These are phyloP conservation scores for Onychomys leucogaster DNA, from an alignment of 2,797 vertebrate genomes.

Conservation along the genomic window DNA sequence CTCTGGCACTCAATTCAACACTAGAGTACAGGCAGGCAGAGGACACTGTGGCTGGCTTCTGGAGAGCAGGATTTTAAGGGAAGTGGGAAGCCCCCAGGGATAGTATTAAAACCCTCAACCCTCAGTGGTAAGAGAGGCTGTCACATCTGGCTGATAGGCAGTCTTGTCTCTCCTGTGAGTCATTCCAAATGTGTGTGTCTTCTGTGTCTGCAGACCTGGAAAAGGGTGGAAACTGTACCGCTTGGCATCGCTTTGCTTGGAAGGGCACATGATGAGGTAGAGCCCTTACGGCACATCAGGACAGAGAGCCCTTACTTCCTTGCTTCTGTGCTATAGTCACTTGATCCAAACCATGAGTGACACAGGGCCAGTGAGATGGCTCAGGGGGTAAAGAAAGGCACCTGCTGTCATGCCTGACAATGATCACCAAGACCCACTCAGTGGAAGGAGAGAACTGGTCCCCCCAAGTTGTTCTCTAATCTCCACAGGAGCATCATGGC, in stretches of 20 bases:
- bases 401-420: neutral
- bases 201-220: neutral
- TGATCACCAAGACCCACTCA: neutral
- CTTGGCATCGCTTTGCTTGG: neutral
- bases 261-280: neutral
- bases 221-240: neutral
- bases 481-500: neutral
- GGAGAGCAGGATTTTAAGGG: neutral
- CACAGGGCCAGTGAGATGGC: neutral
- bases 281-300: neutral
- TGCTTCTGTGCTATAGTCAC: neutral
- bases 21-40: conserved; percentile 5
- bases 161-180: neutral
- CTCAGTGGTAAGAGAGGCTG: neutral
- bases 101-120: neutral
- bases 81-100: neutral
- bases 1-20: neutral
- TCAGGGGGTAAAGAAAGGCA: neutral
- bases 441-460: neutral
- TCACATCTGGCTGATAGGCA: neutral
- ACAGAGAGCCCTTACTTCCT: neutral
- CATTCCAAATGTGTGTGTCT: too few relatives aligned
- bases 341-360: neutral
- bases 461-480: neutral
- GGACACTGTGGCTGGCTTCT: neutral